Base-by-base conservation (phyloP, 2,888 invertebrate genomes). In the Koerneria pararmatus region DNA sequence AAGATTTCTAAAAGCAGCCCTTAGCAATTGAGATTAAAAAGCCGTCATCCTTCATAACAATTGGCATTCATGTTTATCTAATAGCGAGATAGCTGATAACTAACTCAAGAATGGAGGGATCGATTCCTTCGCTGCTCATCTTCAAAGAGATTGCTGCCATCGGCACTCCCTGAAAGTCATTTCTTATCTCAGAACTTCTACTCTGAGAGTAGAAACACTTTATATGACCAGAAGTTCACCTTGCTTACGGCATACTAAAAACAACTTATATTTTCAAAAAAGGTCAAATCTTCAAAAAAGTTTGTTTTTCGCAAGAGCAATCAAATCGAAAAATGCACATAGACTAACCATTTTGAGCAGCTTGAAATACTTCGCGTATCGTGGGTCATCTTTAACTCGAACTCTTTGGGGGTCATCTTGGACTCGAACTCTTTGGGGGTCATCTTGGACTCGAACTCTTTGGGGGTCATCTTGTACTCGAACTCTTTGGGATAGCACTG, bases 361-460 rank as follows among this genome's bases (percentile, higher is more conserved):
- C 67, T 78, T 78, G 68, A 78, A 78, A 63, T 78, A 80, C 59
- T 78, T 79, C 31, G 66, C 61, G 63, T 70, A 77, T 29, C 31
- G 35, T 4, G 77, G 75, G 70, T 80, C 74, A n/a, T 79, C 72
- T 22, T 70, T 73, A 27, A 73, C 65, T 11, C 68, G 31, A 29
- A 65, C 32, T 51, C 53, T 24, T 37, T 35, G 4, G 6, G 4
- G 5, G 27, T 53, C 53, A 11, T 29, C 32, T 22, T 56, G 8
- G 22, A 22, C n/a, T 56, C 35, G 27, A 24, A 53, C 35, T 15
- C n/a, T 37, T 62, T 34, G 24, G 15, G 27, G 27, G 51, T 62
- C 62, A 41, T 35, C 53, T 29, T 24, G 37, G 15, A n/a, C 58
- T 58, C 29, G 27, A 2, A 22, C 37, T 41, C 46, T 22, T 41